phyloP scores from a whole-genome alignment of 2,888 invertebrate genomes.

The Cremastinae sp. region DNA sequence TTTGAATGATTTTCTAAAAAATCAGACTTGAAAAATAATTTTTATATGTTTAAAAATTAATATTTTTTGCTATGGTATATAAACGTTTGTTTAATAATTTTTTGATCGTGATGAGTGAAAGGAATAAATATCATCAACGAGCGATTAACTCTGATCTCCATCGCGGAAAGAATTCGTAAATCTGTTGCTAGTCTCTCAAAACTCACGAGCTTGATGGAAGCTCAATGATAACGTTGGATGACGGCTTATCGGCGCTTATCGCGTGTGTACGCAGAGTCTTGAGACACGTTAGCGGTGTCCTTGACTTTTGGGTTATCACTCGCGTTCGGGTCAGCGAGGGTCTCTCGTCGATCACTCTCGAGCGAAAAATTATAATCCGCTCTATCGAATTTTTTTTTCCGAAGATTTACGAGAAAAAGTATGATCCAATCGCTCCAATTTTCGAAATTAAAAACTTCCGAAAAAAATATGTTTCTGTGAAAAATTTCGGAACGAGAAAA shows the following conservation, averaged over 20 bases:
- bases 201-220: conserved; percentile 1
- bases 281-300: conserved; percentile 72
- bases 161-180: not conserved
- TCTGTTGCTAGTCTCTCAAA: not conserved
- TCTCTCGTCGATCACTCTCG: conserved; percentile 63
- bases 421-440: not conserved
- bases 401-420: not conserved
- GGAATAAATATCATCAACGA: no score
- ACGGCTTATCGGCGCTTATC: conserved; percentile 46
- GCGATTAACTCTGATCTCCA: no score
- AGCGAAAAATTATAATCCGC: conserved; percentile 68
- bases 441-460: not conserved
- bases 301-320: conserved; percentile 77
- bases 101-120: no score
- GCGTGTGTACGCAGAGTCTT: conserved; percentile 59
- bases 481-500: no score
- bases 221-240: conserved; percentile 6
- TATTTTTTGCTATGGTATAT: no score
- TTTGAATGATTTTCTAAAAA: no score
- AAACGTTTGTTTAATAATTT: no score
- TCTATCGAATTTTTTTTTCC: conserved; percentile 14
- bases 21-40: no score
- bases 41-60: no score
- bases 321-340: conserved; percentile 67
- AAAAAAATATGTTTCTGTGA: not conserved